Conservation (phyloP, 2,113 vertebrate species). For the Pelodiscus sinensis region DNA sequence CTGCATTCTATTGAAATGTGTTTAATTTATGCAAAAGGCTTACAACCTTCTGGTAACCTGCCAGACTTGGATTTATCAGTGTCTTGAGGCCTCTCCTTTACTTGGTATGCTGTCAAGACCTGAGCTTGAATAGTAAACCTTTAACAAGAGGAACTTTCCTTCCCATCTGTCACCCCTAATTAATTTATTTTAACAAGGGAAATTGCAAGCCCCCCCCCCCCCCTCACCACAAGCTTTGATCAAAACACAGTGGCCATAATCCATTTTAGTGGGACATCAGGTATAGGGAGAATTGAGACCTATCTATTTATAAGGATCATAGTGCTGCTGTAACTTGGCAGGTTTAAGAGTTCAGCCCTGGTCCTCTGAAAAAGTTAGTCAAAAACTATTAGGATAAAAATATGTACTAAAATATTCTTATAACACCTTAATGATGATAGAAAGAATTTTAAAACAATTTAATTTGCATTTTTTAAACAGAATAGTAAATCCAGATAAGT, state of each 20-base stretch:
- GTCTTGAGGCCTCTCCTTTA: constrained; percentile 13
- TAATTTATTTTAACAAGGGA: neutral
- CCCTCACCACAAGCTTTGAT: constrained; percentile 20
- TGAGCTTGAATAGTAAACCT: neutral
- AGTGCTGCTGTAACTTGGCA: neutral
- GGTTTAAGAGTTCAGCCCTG: neutral
- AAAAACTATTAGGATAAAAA: neutral
- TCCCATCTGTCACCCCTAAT: constrained; percentile 27
- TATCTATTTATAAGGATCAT: neutral
- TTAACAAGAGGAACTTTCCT: constrained; percentile 34
- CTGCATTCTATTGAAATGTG: constrained; percentile 25
- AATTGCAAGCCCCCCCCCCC: neutral
- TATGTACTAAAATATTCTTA: rapidly evolving
- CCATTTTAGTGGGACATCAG: neutral
- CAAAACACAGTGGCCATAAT: constrained; percentile 11
- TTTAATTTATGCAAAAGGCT: constrained; percentile 48
- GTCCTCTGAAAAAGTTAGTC: neutral
- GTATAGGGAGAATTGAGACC: neutral
- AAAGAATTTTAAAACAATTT: neutral
- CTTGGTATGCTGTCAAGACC: constrained; percentile 24
- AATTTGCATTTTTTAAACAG: neutral
- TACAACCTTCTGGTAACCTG: constrained; percentile 47
- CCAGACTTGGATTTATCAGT: constrained; percentile 24
- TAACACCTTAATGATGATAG: neutral
- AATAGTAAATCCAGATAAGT: neutral